A percentile compares a stretch with the other conserved stretches of the same genome.
These are phyloP conservation scores for Thera britannica DNA, from an alignment of 2,888 invertebrate genomes.

Conservation along the genomic window DNA sequence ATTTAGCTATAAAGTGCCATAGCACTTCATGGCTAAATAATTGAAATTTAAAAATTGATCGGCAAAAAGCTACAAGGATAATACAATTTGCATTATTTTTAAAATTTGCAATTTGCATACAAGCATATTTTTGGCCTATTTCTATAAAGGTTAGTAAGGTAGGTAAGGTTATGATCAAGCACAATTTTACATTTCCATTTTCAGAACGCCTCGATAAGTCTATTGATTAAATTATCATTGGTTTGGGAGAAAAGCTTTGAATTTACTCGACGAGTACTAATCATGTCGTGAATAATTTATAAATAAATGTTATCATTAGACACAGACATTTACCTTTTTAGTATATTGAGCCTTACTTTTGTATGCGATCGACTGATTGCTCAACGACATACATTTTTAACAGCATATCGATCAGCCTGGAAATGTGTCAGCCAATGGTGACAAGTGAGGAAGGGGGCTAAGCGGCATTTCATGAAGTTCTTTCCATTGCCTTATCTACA, in stretches of 20 bases:
- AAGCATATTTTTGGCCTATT: too few species aligned
- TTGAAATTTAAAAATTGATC: too few species aligned
- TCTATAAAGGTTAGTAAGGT: too few species aligned
- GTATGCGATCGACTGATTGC: conserved; percentile 25
- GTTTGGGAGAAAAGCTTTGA: background rate
- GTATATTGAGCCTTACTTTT: background rate
- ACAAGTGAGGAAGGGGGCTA: conserved; percentile 16
- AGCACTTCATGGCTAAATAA: too few species aligned
- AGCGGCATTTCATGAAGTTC: conserved; percentile 14
- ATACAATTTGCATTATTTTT: too few species aligned
- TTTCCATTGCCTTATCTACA: conserved; percentile 5
- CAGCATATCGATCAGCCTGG: conserved; percentile 67
- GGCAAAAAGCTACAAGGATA: too few species aligned
- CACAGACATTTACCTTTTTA: background rate
- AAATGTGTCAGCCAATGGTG: conserved; percentile 39
- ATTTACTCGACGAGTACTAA: background rate
- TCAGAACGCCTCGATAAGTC: background rate
- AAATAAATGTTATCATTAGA: conserved; percentile 9
- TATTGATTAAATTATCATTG: background rate
- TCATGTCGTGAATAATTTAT: conserved; percentile 5
- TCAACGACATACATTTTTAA: conserved; percentile 58
- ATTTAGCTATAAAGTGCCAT: too few species aligned
- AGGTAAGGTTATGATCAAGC: too few species aligned
- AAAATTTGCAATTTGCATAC: too few species aligned
- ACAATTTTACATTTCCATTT: background rate